phyloP scores from a whole-genome alignment of 1,140 invertebrate species.

The Meloidogyne hapla region DNA sequence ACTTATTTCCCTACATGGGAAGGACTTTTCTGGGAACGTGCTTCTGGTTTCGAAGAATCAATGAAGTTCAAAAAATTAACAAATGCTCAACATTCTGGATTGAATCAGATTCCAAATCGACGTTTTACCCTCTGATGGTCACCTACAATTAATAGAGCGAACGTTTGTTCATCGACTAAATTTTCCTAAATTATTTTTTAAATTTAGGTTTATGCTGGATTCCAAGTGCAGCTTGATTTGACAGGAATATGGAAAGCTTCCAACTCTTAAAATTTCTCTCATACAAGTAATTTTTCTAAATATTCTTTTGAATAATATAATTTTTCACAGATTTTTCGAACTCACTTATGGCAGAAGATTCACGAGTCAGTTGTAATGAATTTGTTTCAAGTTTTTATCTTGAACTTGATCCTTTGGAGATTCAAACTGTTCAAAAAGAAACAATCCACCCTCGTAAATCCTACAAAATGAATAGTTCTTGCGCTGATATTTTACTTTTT shows the following conservation, averaged over 20 bases:
- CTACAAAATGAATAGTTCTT: constrained; percentile 99
- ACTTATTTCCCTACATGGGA: constrained; percentile 99
- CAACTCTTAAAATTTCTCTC: constrained; percentile 95
- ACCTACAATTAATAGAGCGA: constrained; percentile 98
- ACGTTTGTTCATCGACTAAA: too few species aligned
- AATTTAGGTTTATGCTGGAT: constrained; percentile 94
- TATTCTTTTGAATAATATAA: not conserved
- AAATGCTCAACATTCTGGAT: constrained; percentile 96
- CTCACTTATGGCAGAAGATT: constrained; percentile 94
- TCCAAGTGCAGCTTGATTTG: constrained; percentile 94
- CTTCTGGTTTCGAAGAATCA: constrained; percentile 98
- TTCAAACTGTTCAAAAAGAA: constrained; percentile 99
- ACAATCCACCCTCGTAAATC: constrained; percentile 99
- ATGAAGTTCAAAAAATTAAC: constrained; percentile 99
- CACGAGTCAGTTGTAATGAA: constrained; percentile 99
- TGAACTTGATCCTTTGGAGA: constrained; percentile 95
- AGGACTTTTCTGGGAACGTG: constrained; percentile 99
- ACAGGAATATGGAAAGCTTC: constrained; percentile 99
- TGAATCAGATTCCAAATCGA: constrained; percentile 99
- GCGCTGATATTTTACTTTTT: constrained; percentile 96
- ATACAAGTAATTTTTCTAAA: constrained; percentile 79
- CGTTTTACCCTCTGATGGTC: constrained; percentile 99
- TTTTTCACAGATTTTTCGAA: constrained; percentile 37
- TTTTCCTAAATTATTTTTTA: too few species aligned
- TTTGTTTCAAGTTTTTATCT: constrained; percentile 96